Evolutionary conservation across 1,140 invertebrate species (phyloP), one percentile per base, ranked within the genome.

Genomic region (Hyles vespertilio): DNA sequence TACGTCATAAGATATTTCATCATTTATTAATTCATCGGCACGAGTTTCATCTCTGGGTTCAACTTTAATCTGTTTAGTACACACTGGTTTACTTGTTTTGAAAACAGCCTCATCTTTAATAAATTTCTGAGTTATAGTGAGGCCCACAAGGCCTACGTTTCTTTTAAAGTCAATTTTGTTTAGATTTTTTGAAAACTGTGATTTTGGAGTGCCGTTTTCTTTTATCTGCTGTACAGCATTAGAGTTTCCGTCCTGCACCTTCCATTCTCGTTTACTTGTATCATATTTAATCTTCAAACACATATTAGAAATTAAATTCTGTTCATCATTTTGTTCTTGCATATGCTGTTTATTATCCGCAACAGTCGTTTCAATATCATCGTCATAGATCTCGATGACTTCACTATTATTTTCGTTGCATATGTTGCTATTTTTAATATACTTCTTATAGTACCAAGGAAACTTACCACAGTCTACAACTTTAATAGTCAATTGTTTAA

Each of bases 401-500:
- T 5, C 8, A 40, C 36, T 40, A 8, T 40, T 40, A 48, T n/a
- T 48, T 3, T 48, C 5, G 9, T 48, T 11, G 8, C 9, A n/a
- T 48, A n/a, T 48, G 22, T 40, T 40, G 8, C 8, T 5, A 40
- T 40, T 5, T 40, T 40, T 40, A 5, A 54, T 69, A 4, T 51
- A 51, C 44, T 60, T 68, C 53, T 52, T 68, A 12, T 56, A 59
- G 33, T 71, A 73, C 62, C 65, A 68, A 1, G 69, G 76, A 64
- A 64, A 64, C 53, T 72, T 72, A 32, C 51, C 45, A 57, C 60
- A 77, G 32, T 79, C 74, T 3, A 74, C 69, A 32, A 81, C 43
- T 63, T 68, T 70, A 11, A 81, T 61, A 46, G 34, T 48, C n/a
- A 76, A 54, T 22, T 11, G 46, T 22, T 48, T 48, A 6, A 48